Conservation (phyloP, 2,888 invertebrate genomes). For the Melikaiella ostensackeni region DNA sequence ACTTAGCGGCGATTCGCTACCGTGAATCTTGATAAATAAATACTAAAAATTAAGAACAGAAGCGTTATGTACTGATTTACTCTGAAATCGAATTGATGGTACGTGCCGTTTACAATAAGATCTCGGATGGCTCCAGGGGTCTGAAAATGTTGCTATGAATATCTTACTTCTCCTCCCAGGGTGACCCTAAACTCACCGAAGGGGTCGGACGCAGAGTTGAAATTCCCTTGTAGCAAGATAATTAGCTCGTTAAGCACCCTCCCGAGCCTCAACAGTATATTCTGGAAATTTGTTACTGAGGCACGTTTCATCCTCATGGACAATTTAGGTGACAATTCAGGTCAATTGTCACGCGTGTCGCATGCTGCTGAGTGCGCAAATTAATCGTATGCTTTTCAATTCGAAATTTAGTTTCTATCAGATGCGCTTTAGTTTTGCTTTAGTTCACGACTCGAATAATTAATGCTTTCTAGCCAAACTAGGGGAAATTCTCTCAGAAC, state of each 20-base stretch:
- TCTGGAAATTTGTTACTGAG: conserved; percentile 1
- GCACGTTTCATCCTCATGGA: conserved; percentile 1
- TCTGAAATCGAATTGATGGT: conserved; percentile 2
- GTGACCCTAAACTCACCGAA: conserved; percentile 20
- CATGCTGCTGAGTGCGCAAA: not conserved
- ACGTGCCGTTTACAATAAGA: conserved; percentile 34
- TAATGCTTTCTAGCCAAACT: conserved; percentile 11
- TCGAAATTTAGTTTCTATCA: not conserved
- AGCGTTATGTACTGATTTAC: not conserved
- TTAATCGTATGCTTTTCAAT: conserved; percentile 10
- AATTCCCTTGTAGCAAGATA: conserved; percentile 1
- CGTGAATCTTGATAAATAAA: no score
- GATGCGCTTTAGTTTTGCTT: not conserved
- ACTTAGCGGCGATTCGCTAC: no score
- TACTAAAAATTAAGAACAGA: not conserved
- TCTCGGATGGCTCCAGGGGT: conserved; percentile 23
- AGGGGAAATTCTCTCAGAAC: not conserved
- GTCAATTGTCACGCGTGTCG: conserved; percentile 32
- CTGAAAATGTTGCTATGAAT: conserved; percentile 39
- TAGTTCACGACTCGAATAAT: conserved; percentile 1
- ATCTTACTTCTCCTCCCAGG: conserved; percentile 19
- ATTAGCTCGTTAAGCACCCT: conserved; percentile 22
- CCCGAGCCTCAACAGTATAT: not conserved
- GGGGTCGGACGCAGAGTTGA: conserved; percentile 2
- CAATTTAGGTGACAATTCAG: conserved; percentile 16